Evolutionary conservation across 2,888 invertebrate species (phyloP).

Genomic region (Cheilosia vulpina): DNA sequence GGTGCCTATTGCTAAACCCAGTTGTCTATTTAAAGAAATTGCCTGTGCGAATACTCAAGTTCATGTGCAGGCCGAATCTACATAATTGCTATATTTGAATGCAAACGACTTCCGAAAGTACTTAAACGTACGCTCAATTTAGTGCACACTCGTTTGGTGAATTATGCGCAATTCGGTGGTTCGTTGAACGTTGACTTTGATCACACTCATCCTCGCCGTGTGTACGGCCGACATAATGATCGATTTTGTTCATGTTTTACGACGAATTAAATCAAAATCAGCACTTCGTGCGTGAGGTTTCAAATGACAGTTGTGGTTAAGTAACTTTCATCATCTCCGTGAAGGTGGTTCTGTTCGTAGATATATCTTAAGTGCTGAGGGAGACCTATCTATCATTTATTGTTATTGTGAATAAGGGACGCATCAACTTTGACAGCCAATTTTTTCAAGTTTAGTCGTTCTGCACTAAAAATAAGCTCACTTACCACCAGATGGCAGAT

Average conservation of each 20-base stretch:
- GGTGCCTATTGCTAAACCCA: constrained; percentile 10
- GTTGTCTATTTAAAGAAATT: constrained; percentile 62
- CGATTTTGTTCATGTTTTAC: constrained; percentile 8
- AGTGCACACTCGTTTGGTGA: constrained; percentile 9
- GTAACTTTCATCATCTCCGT: no score
- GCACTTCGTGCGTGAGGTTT: neutral
- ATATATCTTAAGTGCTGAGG: no score
- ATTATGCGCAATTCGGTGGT: constrained; percentile 25
- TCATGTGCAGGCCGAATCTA: constrained; percentile 32
- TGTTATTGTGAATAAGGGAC: no score
- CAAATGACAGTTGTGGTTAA: constrained; percentile 1
- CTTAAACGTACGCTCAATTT: constrained; percentile 16
- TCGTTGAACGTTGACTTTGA: constrained; percentile 46
- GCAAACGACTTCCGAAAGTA: constrained; percentile 33
- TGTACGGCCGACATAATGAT: constrained; percentile 13
- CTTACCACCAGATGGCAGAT: no score
- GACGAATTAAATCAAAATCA: constrained; percentile 18
- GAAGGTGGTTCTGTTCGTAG: no score
- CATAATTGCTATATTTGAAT: constrained; percentile 57
- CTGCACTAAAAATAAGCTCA: no score
- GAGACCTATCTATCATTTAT: no score
- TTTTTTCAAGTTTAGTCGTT: no score
- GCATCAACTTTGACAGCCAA: no score
- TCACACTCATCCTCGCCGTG: constrained; percentile 42
- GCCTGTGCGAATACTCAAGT: constrained; percentile 14